A percentile compares a stretch with the other conserved stretches of the same genome.
These are phyloP conservation scores for Drosophila phalerata DNA, from an alignment of 2,888 invertebrate genomes.

Conservation along the genomic window DNA sequence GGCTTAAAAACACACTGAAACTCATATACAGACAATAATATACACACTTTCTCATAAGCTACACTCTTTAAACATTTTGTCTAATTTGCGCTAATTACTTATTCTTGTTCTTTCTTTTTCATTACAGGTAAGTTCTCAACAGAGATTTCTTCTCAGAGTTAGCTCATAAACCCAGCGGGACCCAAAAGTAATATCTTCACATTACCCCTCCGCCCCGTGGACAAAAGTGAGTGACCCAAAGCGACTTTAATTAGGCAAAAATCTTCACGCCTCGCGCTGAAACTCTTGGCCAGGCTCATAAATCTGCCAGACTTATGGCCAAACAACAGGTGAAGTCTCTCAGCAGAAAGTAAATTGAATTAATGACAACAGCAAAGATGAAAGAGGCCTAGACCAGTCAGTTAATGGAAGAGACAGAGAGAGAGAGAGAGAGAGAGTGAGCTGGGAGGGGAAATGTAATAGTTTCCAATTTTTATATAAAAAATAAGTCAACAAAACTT, in stretches of 20 bases:
- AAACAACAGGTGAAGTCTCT: slow-evolving; percentile 49
- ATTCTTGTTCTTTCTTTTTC: slow-evolving; percentile 50
- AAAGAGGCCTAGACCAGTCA: slow-evolving; percentile 58
- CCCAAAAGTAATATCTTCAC: slow-evolving; percentile 34
- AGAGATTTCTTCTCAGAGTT: slow-evolving; percentile 9
- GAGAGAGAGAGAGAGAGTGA: background rate
- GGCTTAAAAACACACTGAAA: background rate
- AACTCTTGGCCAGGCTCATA: slow-evolving; percentile 38
- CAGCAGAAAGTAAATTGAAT: slow-evolving; percentile 71
- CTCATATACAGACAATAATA: background rate
- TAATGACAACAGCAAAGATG: slow-evolving; percentile 66
- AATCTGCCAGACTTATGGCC: slow-evolving; percentile 56
- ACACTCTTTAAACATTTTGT: slow-evolving; percentile 43
- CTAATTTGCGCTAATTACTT: slow-evolving; percentile 76
- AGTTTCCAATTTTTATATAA: slow-evolving; percentile 65
- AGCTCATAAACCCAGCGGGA: slow-evolving; percentile 43
- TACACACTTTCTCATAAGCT: slow-evolving; percentile 45
- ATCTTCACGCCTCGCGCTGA: slow-evolving; percentile 64
- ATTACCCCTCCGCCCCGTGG: background rate
- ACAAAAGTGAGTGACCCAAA: slow-evolving; percentile 42
- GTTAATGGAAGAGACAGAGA: background rate
- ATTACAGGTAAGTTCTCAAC: slow-evolving; percentile 71
- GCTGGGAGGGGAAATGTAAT: slow-evolving; percentile 5
- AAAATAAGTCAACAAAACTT: slow-evolving; percentile 16
- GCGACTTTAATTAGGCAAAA: slow-evolving; percentile 71